A percentile compares a stretch with the other conserved stretches of the same genome.
These are phyloP conservation scores for Neomorphus geoffroyi DNA, from an alignment of 2,797 vertebrate genomes.

Conservation along the genomic window DNA sequence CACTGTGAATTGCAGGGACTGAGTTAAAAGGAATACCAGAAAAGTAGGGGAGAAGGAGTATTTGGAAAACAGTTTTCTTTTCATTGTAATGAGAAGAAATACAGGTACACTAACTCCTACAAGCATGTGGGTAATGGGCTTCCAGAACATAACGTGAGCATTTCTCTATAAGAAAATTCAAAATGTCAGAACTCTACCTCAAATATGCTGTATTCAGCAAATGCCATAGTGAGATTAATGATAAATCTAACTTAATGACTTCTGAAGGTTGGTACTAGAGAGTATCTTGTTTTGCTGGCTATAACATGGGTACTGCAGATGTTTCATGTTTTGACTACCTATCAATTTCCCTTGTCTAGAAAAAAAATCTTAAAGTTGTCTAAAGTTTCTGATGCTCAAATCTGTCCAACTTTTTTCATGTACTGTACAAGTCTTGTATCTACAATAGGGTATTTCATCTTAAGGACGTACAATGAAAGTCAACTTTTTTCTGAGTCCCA, in stretches of 20 bases:
- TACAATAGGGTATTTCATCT: not conserved
- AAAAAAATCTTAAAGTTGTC: not conserved
- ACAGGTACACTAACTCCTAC: not conserved
- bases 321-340: not conserved
- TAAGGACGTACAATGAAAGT: not conserved
- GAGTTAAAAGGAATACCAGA: not conserved
- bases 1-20: not conserved
- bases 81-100: not conserved
- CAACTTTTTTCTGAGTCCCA: not conserved
- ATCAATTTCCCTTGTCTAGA: not conserved
- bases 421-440: not conserved
- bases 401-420: fast-evolving
- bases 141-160: not conserved
- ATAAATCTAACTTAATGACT: not conserved
- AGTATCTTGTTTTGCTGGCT: not conserved
- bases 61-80: not conserved
- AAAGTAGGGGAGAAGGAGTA: not conserved
- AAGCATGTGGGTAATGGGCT: not conserved
- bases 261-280: not conserved
- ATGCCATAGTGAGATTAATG: not conserved
- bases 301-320: not conserved
- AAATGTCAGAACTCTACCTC: not conserved
- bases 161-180: not conserved
- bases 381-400: not conserved
- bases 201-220: not conserved